Conservation (phyloP, 2,888 invertebrate species). For the Meghimatium bilineatum region DNA sequence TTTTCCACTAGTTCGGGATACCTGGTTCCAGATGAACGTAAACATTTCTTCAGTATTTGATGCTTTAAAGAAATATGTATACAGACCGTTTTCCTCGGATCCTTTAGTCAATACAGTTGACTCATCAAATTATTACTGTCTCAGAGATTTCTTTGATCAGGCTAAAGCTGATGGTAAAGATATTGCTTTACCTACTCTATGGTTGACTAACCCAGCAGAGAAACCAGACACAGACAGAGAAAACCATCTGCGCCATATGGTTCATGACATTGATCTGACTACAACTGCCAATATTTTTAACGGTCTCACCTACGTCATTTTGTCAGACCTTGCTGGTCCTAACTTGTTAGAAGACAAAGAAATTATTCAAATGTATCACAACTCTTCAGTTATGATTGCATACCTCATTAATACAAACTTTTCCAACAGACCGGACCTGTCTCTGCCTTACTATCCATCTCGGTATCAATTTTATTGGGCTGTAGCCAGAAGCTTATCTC, state of each 20-base stretch:
- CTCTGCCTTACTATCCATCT: background rate
- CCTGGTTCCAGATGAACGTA: background rate
- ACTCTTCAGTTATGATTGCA: constrained; percentile 9
- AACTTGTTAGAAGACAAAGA: constrained; percentile 58
- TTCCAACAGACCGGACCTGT: too few relatives aligned
- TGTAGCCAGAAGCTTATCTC: constrained; percentile 4
- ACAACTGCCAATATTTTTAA: constrained; percentile 65
- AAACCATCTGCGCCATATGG: background rate
- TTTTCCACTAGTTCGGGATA: background rate
- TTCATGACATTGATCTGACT: constrained; percentile 68
- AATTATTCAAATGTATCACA: background rate
- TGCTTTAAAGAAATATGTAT: background rate
- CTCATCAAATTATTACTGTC: background rate
- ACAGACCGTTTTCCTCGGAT: constrained; percentile 4
- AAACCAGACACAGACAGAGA: background rate
- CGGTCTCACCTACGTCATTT: constrained; percentile 62
- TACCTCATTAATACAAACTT: constrained; percentile 6
- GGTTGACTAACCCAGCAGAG: background rate
- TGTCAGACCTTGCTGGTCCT: constrained; percentile 59
- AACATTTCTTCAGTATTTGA: constrained; percentile 16
- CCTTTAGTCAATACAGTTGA: background rate
- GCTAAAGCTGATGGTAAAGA: background rate
- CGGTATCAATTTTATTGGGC: background rate
- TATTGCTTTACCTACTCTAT: background rate
- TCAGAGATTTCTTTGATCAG: background rate